Evolutionary conservation across 2,888 invertebrate species (phyloP), one percentile per base, ranked within the genome.

Genomic region (Ophioninae sp.): DNA sequence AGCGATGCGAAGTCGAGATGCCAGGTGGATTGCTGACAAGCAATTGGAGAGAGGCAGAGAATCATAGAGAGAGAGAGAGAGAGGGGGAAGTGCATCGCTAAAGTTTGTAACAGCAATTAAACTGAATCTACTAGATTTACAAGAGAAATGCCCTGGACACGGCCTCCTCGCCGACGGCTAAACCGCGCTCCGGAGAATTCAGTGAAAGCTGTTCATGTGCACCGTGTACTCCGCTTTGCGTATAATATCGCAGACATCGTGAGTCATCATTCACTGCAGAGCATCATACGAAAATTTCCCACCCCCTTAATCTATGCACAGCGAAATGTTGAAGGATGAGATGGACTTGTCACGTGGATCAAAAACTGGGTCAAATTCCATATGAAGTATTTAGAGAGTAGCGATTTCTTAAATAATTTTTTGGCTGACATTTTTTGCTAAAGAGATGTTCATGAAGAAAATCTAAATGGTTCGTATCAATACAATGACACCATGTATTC

Each of bases 71-170:
- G 44, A 44, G 37, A 30, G 70, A 70, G 37, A 70, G 56, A 44
- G 6, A 67, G 30, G 10, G 70, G 2, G 79, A 74, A 69, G 64
- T 78, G 75, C 75, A 72, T 62, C 73, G 57, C 57, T 59, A 67
- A 61, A 85, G 86, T 85, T 85, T 85, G 84, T 79, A 81, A 82
- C 84, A 83, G 82, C 82, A 86, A 84, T 85, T 86, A 85, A 85
- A 85, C 84, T 82, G 82, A 82, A 82, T 84, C 85, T 81, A 85
- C 82, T 80, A 73, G 82, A 82, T 86, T 86, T 84, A 44, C 81
- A 74, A 85, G 80, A 61, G 68, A 84, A 84, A 82, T 86, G 85
- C 82, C 84, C 77, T 79, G 80, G 65, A 78, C 56, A 77, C 74
- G 59, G 57, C 83, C 57, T 76, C 67, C 62, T 64, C 74, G 75